Evolutionary conservation across 2,113 vertebrate genomes (phyloP).

Genomic region (Okapia johnstoni): DNA sequence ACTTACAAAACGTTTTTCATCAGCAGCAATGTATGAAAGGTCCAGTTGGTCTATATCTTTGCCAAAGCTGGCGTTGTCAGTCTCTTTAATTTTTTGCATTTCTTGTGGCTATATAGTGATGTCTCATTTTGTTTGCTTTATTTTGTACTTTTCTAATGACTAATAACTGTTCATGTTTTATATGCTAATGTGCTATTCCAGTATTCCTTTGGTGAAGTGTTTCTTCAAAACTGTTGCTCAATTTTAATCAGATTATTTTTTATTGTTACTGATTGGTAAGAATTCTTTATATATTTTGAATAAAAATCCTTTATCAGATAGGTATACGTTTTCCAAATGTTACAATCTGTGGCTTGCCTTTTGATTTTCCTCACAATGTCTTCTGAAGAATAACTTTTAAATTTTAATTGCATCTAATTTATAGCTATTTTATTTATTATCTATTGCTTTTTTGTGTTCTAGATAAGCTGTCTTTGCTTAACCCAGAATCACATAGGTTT

Average conservation of each 20-base stretch:
- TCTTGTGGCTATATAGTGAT: neutral
- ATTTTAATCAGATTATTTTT: neutral
- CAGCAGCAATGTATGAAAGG: neutral
- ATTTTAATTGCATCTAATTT: neutral
- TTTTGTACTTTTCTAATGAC: neutral
- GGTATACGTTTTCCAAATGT: neutral
- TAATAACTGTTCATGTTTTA: neutral
- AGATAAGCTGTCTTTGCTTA: neutral
- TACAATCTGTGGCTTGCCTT: neutral
- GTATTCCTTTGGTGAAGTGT: neutral
- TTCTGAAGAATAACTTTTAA: neutral
- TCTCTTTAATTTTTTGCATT: neutral
- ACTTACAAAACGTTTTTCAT: neutral
- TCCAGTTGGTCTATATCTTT: neutral
- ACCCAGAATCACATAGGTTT: neutral
- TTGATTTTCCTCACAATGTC: neutral
- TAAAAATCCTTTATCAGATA: neutral
- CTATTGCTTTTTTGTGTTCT: neutral
- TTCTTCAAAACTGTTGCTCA: neutral
- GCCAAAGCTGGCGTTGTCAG: neutral
- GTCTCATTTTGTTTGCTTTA: neutral
- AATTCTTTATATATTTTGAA: neutral
- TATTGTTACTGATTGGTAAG: neutral
- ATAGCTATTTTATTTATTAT: neutral
- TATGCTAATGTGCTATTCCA: neutral